A percentile compares a stretch with the other conserved stretches of the same genome.
These are phyloP conservation scores for Anguilla pacifica DNA, from an alignment of 2,797 vertebrate genomes.

Conservation along the genomic window DNA sequence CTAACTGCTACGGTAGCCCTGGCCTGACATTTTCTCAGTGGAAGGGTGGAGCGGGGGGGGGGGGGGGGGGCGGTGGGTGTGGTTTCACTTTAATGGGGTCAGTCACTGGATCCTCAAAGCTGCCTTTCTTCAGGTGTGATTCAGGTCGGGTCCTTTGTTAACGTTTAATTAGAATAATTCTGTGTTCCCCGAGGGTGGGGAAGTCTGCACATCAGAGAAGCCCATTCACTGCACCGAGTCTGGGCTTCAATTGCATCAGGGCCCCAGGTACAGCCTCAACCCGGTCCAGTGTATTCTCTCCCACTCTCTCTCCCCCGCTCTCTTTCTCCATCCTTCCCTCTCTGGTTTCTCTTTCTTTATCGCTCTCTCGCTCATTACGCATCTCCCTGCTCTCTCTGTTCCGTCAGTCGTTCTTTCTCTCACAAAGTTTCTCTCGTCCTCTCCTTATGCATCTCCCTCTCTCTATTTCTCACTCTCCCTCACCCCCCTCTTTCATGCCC, in stretches of 20 bases:
- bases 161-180: conserved; percentile 41
- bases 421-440: too few relatives aligned
- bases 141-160: conserved; percentile 36
- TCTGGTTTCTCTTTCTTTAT: neutral
- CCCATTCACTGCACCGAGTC: conserved; percentile 9
- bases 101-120: conserved; percentile 29
- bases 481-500: too few relatives aligned
- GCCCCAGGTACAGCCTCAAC: conserved; percentile 3
- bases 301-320: too few relatives aligned
- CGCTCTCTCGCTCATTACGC: neutral
- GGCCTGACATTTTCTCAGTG: too few relatives aligned
- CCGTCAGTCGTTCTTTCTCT: too few relatives aligned
- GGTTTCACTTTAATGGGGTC: neutral
- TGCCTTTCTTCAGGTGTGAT: neutral
- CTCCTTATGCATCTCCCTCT: neutral
- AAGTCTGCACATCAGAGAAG: neutral
- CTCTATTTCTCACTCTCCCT: neutral
- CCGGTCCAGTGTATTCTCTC: neutral
- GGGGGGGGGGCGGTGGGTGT: neutral
- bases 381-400: too few relatives aligned
- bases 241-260: neutral
- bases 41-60: too few relatives aligned
- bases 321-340: too few relatives aligned
- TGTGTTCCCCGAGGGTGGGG: conserved; percentile 21
- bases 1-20: too few relatives aligned